These are phyloP conservation scores for Popillia japonica DNA, from an alignment of 1,140 invertebrate genomes.

Conservation along the genomic window DNA sequence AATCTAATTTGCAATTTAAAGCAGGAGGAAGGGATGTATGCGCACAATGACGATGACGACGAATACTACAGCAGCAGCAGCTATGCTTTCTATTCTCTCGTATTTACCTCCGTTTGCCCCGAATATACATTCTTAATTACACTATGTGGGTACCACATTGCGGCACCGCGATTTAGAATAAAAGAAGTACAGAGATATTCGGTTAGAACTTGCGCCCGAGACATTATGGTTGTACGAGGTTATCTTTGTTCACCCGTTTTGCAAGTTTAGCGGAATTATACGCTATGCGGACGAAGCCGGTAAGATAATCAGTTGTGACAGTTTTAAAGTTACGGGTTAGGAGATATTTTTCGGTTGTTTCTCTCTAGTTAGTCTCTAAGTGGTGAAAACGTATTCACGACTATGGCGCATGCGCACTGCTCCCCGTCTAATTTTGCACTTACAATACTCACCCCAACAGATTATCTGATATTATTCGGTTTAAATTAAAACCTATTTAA, in stretches of 20 bases:
- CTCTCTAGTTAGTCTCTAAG: too few species aligned
- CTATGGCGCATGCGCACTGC: too few species aligned
- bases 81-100: neutral
- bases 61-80: neutral
- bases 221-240: neutral
- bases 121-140: constrained; percentile 19
- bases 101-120: neutral
- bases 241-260: neutral
- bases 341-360: too few species aligned
- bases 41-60: neutral
- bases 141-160: neutral
- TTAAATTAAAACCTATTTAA: too few species aligned
- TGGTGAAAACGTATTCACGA: too few species aligned
- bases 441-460: too few species aligned
- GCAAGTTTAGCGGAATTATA: neutral
- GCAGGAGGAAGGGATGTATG: neutral
- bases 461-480: too few species aligned
- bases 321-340: neutral
- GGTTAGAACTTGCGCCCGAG: neutral
- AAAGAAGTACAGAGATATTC: neutral
- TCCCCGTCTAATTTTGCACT: too few species aligned
- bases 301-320: neutral
- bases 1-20: constrained; percentile 9
- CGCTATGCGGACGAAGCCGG: neutral
- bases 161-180: neutral